phyloP scores from a whole-genome alignment of 2,113 vertebrate species.

The Cephalopholis sonnerati region DNA sequence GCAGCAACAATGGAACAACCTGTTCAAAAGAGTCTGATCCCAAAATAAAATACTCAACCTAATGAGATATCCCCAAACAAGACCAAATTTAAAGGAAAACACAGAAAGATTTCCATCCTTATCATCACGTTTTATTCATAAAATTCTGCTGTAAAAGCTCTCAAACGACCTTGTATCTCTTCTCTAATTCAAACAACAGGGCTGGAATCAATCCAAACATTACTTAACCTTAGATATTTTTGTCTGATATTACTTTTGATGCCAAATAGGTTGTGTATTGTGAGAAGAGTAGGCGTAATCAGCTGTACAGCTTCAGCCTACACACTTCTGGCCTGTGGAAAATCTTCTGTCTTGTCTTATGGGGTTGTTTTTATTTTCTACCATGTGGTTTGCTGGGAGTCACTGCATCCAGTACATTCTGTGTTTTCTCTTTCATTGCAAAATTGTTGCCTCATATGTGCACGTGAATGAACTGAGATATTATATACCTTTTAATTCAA shows the following conservation, averaged over 20 bases:
- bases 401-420: background rate
- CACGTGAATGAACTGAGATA: background rate
- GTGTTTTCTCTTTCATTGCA: too few species aligned
- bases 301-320: background rate
- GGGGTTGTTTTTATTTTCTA: background rate
- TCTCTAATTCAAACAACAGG: background rate
- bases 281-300: background rate
- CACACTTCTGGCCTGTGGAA: background rate
- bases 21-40: background rate
- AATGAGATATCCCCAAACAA: background rate
- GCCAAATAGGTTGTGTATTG: background rate
- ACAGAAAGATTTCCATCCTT: background rate
- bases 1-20: background rate
- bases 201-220: background rate
- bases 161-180: background rate
- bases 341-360: background rate
- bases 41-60: background rate
- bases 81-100: background rate
- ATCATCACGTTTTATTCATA: background rate
- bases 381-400: background rate
- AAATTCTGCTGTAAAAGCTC: background rate
- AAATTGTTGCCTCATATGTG: too few species aligned
- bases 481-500: background rate
- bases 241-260: background rate
- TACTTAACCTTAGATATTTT: background rate